phyloP scores from a whole-genome alignment of 1,140 invertebrate genomes.

The Nautilus pompilius region DNA sequence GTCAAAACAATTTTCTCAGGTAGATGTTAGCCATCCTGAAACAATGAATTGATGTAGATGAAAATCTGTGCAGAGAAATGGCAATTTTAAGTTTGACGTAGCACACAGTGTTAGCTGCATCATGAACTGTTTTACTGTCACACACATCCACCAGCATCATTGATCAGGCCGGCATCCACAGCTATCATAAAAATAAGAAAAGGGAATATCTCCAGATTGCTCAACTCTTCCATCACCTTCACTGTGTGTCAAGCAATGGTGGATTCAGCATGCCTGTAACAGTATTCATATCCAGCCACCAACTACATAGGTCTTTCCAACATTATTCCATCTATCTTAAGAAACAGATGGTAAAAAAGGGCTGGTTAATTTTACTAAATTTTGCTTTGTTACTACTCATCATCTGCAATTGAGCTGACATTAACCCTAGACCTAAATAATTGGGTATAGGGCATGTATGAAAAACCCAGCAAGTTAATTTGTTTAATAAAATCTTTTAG shows the following conservation, averaged over 20 bases:
- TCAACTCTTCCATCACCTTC: slow-evolving; percentile 49
- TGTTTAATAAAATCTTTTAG: neutral
- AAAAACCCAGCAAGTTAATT: neutral
- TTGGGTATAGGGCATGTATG: neutral
- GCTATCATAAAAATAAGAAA: slow-evolving; percentile 96
- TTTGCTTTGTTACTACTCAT: too few species aligned
- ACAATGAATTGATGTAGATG: too few species aligned
- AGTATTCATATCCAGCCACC: too few species aligned
- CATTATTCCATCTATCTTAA: neutral
- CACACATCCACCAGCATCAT: too few species aligned
- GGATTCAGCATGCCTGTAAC: too few species aligned
- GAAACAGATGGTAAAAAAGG: neutral
- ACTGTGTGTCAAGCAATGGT: slow-evolving; percentile 11
- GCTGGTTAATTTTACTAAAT: neutral
- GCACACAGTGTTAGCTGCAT: too few species aligned
- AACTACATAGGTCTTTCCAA: neutral
- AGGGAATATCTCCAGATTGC: slow-evolving; percentile 66
- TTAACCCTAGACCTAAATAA: neutral
- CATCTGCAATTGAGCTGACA: neutral
- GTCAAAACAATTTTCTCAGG: too few species aligned
- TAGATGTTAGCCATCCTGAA: too few species aligned
- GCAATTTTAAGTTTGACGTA: too few species aligned
- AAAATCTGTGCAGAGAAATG: too few species aligned
- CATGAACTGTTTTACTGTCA: too few species aligned
- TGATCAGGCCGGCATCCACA: slow-evolving; percentile 74